Evolutionary conservation across 2,888 invertebrate species (phyloP), one percentile per base, ranked within the genome.

Genomic region (Phragmatobia fuliginosa): DNA sequence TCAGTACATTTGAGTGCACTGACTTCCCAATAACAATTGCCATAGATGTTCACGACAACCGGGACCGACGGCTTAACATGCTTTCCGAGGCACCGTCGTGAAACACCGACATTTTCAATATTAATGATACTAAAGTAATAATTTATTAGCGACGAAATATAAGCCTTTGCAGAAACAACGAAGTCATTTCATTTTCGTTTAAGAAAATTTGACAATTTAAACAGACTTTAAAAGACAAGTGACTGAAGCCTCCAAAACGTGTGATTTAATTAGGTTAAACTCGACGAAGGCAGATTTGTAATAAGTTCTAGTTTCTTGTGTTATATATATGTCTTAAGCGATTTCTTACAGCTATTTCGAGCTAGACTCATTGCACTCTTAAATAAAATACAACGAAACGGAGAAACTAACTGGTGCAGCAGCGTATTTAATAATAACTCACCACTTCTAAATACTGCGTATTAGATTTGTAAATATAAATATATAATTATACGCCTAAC

Each of bases 401-500:
- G 79, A 83, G 74, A 78, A 82, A 76, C 80, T 68, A 82, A 84
- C 79, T 83, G 78, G 84, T 76, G 76, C 85, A 82, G 76, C 85
- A 82, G 77, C 80, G 76, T 85, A 62, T 56, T 83, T 84, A 88
- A 83, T 85, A 87, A 85, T 82, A 82, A 77, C 70, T 69, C 73
- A 73, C 73, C 76, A 85, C 82, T 85, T 85, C 85, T 80, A 84
- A 85, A 84, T 84, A 83, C 76, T 63, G 18, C 52, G 52, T 28
- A 33, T 52, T 49, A 52, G 8, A 64, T 49, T 16, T 52, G 16
- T 25, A 45, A 7, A 25, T n/a, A 18, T 36, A 21, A 25, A 8
- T n/a, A 8, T 52, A 25, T 49, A 49, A 11, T 2, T 25, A 52
- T 52, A 52, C 3, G 3, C 25, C 7, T 52, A 25, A 25, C 25